Evolutionary conservation across 2,888 invertebrate genomes (phyloP).

Genomic region (Quadriops clusia): DNA sequence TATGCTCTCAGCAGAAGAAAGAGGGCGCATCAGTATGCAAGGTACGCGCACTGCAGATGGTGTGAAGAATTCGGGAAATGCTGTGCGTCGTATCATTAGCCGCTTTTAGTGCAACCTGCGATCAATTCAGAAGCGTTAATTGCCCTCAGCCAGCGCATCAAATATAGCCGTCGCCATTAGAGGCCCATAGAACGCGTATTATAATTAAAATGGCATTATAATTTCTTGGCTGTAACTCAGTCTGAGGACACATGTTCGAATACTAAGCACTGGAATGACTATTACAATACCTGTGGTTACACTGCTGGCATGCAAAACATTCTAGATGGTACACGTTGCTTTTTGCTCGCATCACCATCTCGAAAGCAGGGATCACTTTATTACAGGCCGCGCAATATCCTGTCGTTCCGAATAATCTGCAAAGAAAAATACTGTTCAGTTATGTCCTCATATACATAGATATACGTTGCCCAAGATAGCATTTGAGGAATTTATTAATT

Average conservation of each 20-base stretch:
- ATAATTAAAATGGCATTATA: slow-evolving; percentile 21
- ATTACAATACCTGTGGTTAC: slow-evolving; percentile 71
- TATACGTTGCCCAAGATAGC: slow-evolving; percentile 4
- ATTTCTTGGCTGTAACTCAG: slow-evolving; percentile 20
- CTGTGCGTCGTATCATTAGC: too few species aligned
- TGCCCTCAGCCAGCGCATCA: too few species aligned
- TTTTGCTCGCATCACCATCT: slow-evolving; percentile 91
- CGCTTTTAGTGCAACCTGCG: too few species aligned
- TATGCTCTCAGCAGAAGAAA: too few species aligned
- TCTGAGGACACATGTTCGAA: slow-evolving; percentile 13
- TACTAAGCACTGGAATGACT: slow-evolving; percentile 13
- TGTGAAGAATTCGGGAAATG: too few species aligned
- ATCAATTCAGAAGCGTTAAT: too few species aligned
- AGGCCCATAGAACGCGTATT: slow-evolving; percentile 8
- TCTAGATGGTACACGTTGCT: slow-evolving; percentile 88
- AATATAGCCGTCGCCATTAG: slow-evolving; percentile 11
- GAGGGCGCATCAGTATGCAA: too few species aligned
- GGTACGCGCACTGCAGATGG: too few species aligned
- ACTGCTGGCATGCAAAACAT: slow-evolving; percentile 90
- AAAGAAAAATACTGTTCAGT: slow-evolving; percentile 13
- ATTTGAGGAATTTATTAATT: too few species aligned
- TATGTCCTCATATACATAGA: slow-evolving; percentile 2
- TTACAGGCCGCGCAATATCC: slow-evolving; percentile 86
- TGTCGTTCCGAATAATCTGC: slow-evolving; percentile 79
- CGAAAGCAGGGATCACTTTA: slow-evolving; percentile 88